A percentile compares a stretch with the other conserved stretches of the same genome.
phyloP scores from a whole-genome alignment of 2,113 vertebrate genomes.

The Sorex fumeus region DNA sequence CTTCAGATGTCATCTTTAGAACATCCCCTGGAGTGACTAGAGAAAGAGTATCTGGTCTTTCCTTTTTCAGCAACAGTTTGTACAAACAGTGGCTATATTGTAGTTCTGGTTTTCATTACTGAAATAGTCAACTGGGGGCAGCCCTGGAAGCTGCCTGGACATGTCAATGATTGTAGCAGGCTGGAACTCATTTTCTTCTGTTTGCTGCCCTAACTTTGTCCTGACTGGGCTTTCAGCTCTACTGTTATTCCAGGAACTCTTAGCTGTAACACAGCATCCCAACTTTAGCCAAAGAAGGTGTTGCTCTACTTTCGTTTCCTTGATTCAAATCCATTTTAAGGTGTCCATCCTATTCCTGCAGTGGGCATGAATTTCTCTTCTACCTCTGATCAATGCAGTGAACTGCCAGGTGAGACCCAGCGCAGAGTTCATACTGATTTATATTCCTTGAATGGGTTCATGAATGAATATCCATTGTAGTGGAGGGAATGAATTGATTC shows the following conservation, averaged over 20 bases:
- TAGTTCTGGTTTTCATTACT: conserved; percentile 38
- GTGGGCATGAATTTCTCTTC: not conserved
- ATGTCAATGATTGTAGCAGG: conserved; percentile 1
- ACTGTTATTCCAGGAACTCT: not conserved
- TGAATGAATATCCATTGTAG: not conserved
- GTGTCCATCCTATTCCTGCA: not conserved
- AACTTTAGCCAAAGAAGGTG: not conserved
- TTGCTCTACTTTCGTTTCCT: not conserved
- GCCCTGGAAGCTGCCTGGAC: not conserved
- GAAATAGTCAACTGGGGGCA: not conserved
- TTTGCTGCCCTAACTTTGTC: conserved; percentile 2
- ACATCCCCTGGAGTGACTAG: not conserved
- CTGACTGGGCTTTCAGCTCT: not conserved
- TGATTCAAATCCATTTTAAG: conserved; percentile 1
- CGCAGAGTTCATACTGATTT: not conserved
- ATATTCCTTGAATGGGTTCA: not conserved
- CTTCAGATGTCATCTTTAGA: not conserved
- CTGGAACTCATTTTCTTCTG: conserved; percentile 8
- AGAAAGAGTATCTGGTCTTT: not conserved
- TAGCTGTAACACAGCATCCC: not conserved
- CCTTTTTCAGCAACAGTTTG: not conserved
- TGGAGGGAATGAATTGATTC: not conserved
- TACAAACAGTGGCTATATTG: not conserved
- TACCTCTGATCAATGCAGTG: not conserved
- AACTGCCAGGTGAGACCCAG: not conserved